Evolutionary conservation across 2,888 invertebrate genomes (phyloP).

Genomic region (Polyommatus icarus): DNA sequence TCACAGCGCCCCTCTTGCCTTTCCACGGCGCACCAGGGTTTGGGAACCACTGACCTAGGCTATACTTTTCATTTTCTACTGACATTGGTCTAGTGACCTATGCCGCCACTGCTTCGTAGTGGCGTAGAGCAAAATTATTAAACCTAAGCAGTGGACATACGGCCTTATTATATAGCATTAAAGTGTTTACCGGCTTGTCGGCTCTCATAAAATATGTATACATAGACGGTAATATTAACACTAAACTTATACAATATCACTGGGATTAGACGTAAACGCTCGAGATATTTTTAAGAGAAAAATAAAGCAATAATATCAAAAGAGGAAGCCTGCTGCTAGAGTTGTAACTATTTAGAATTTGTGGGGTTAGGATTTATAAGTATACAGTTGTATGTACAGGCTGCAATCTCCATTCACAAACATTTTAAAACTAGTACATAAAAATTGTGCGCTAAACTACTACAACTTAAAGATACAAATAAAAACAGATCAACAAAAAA

Average conservation of each 20-base stretch:
- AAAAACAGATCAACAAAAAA: background rate
- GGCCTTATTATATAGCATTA: too few species aligned
- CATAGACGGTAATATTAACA: background rate
- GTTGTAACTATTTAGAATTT: slow-evolving; percentile 2
- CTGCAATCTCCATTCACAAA: background rate
- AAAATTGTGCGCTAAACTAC: slow-evolving; percentile 19
- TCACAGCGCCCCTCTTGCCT: too few species aligned
- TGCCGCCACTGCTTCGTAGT: too few species aligned
- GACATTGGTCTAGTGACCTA: too few species aligned
- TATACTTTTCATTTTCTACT: too few species aligned
- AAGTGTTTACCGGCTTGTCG: background rate
- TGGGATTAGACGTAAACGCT: background rate
- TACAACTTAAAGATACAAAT: background rate
- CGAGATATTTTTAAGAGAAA: background rate
- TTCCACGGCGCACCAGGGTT: too few species aligned
- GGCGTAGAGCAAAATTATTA: too few species aligned
- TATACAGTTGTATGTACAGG: slow-evolving; percentile 7
- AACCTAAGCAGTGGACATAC: too few species aligned
- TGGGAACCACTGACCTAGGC: too few species aligned
- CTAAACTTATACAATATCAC: slow-evolving; percentile 1
- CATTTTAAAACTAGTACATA: slow-evolving; percentile 1
- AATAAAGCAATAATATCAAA: background rate
- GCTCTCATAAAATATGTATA: background rate
- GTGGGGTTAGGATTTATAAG: background rate
- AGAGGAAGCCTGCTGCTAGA: background rate